Evolutionary conservation across 2,797 vertebrate genomes (phyloP), one percentile per base, ranked within the genome.

Genomic region (Amphiprion clarkii): DNA sequence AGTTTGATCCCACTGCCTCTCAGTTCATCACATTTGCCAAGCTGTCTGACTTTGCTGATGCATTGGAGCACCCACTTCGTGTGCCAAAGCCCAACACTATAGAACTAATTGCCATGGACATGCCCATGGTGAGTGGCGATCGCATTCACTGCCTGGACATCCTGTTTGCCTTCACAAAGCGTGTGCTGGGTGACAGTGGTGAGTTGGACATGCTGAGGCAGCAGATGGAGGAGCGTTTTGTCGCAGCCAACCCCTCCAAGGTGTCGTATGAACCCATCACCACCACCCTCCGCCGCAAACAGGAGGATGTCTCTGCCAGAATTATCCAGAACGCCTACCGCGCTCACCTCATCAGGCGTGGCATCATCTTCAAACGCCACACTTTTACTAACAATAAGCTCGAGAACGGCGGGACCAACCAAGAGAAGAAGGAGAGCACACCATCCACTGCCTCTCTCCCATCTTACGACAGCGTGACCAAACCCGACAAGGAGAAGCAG

Each of bases 231-330:
- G 98, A 99, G 87, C 95, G 98, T 44, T 99, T 99, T 0, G 98
- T 99, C 90, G 97, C 97, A 0, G 98, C 98, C 89, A 99, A 99
- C 92, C 98, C 98, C 84, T 99, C 98, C 94, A 99, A 99, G 95
- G 96, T 99, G 92, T 99, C 98, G 59, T 99, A 99, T 0, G 98
- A 99, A 95, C 98, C 98, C 21, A 99, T 99, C 95, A 99, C 98
- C 10, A 99, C 98, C n/a, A 99, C 98, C 0, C 94, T 99, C 33
- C 94, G 98, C 59, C 97, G 98, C 76, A 98, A 98, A 89, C 98
- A 99, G 92, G 98, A 99, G 84, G 96, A 99, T 21, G 95, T 99
- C 33, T 99, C 98, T 0, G 97, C 97, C 0, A 93, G 96, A 91
- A 96, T 95, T 83, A 97, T 99, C 90, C 98, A 99, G 95, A 96